Conservation (phyloP, 1,140 invertebrate species). For the Steinernema khuongi region DNA sequence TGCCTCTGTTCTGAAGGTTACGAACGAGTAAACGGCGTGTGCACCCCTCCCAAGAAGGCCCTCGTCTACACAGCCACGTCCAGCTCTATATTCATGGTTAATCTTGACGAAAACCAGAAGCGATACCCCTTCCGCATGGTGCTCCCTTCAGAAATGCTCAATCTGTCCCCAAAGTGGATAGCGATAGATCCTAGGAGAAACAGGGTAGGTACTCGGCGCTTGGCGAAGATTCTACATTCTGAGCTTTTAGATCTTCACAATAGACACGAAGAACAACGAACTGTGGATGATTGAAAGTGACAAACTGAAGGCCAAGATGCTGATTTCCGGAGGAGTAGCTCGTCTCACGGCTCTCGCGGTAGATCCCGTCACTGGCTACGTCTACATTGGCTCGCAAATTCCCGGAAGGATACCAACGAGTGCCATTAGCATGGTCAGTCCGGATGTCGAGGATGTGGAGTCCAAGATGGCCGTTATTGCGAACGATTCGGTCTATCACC, state of each 20-base stretch:
- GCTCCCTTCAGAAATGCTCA: not conserved
- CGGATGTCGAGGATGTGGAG: not conserved
- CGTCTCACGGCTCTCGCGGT: conserved; percentile 11
- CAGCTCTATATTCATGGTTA: not conserved
- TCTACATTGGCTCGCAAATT: conserved; percentile 8
- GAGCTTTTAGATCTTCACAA: not conserved
- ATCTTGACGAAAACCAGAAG: not conserved
- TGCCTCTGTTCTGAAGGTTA: conserved; percentile 8
- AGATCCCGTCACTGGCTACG: conserved; percentile 62
- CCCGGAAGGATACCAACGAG: not conserved
- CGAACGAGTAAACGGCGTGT: not conserved
- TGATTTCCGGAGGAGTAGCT: not conserved
- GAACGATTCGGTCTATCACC: not conserved
- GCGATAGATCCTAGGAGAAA: not conserved
- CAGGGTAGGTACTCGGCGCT: not conserved
- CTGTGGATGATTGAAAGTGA: conserved; percentile 43
- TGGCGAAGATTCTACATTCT: not conserved
- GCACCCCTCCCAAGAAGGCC: not conserved
- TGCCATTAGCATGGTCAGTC: not conserved
- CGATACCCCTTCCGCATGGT: not conserved
- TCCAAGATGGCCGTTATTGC: not conserved
- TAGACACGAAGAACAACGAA: not conserved
- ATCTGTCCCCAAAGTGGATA: not conserved
- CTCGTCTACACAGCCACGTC: not conserved
- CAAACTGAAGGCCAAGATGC: conserved; percentile 63